Conservation (phyloP, 2,113 vertebrate genomes). For the Nibea albiflora region DNA sequence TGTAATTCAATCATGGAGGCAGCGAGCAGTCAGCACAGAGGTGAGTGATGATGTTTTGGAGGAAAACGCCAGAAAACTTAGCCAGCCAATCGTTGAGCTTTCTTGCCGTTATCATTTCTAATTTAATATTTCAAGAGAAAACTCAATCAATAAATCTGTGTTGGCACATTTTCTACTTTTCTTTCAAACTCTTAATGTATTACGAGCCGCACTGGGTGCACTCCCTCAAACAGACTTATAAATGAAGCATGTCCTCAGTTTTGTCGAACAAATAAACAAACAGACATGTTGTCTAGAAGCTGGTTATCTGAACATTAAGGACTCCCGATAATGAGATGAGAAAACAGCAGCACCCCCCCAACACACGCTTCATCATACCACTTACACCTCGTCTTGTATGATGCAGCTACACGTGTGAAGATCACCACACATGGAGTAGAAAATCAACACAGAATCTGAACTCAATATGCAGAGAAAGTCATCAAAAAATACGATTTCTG, state of each 20-base stretch:
- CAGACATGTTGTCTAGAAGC: not conserved
- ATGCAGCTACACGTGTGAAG: not conserved
- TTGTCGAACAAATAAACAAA: not conserved
- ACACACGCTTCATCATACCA: not conserved
- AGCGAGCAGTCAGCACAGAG: slow-evolving; percentile 56
- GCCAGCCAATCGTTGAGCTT: slow-evolving; percentile 36
- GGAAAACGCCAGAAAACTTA: slow-evolving; percentile 52
- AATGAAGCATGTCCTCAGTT: not conserved
- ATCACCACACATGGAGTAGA: not conserved
- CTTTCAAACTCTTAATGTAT: not conserved
- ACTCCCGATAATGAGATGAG: not conserved
- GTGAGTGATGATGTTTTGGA: slow-evolving; percentile 77
- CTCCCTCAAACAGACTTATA: not conserved
- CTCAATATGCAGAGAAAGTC: no score
- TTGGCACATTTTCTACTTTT: not conserved
- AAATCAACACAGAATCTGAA: no score
- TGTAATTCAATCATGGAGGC: slow-evolving; percentile 80
- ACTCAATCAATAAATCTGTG: slow-evolving; percentile 3
- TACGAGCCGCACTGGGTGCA: slow-evolving; percentile 3
- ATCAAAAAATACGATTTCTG: no score
- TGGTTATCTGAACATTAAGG: not conserved
- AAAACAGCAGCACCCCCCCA: not conserved
- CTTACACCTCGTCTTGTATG: not conserved
- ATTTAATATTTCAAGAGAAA: slow-evolving; percentile 35
- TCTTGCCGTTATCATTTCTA: slow-evolving; percentile 48